phyloP scores from a whole-genome alignment of 2,888 invertebrate species.

The Agonopterix heracliana region DNA sequence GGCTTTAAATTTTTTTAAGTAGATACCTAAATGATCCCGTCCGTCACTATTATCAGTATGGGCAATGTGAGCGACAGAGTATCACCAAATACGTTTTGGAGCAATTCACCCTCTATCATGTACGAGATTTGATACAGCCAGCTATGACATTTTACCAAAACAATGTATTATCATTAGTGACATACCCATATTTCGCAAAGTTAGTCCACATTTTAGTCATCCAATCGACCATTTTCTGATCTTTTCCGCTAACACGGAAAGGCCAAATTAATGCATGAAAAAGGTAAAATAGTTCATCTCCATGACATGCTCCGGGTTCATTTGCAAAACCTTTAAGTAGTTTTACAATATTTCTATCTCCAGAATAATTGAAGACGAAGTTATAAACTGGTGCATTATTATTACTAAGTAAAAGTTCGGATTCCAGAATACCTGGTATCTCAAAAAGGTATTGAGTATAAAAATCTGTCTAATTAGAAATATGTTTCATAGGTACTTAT shows the following conservation, averaged over 20 bases:
- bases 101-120: no score
- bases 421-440: slow-evolving; percentile 49
- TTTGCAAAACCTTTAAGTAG: slow-evolving; percentile 30
- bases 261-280: slow-evolving; percentile 47
- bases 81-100: no score
- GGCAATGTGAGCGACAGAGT: no score
- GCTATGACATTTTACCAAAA: no score
- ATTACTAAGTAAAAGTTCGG: slow-evolving; percentile 28
- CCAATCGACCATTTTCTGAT: slow-evolving; percentile 40
- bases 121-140: no score
- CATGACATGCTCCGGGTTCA: slow-evolving; percentile 49
- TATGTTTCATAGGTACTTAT: slow-evolving; percentile 49
- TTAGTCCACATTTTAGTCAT: slow-evolving; percentile 61
- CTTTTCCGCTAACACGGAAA: slow-evolving; percentile 35
- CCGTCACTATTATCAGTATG: no score
- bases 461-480: slow-evolving; percentile 45
- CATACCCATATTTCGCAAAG: slow-evolving; percentile 62
- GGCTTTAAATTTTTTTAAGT: no score
- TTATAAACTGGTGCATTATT: slow-evolving; percentile 42
- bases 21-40: no score
- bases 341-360: slow-evolving; percentile 52
- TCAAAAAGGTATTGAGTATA: slow-evolving; percentile 63
- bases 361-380: slow-evolving; percentile 54
- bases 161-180: no score
- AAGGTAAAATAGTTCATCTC: slow-evolving; percentile 59